A percentile compares a stretch with the other conserved stretches of the same genome.
phyloP scores from a whole-genome alignment of 2,888 invertebrate species.

The Petrophora chlorosata region DNA sequence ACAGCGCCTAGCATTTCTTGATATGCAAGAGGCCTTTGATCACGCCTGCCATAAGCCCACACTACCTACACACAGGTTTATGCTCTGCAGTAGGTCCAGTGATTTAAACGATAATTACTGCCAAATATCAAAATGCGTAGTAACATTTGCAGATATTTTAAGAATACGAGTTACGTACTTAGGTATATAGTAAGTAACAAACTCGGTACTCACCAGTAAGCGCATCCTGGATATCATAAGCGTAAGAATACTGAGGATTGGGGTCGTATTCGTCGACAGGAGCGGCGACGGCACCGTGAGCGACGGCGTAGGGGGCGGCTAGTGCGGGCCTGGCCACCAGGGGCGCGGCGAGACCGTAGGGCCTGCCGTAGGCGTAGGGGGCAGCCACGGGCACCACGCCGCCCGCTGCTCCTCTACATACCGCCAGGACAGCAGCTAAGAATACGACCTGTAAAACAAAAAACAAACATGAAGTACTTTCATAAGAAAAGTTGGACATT shows the following conservation, averaged over 20 bases:
- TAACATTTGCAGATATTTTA: too few relatives aligned
- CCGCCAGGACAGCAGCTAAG: constrained; percentile 60
- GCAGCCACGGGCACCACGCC: constrained; percentile 57
- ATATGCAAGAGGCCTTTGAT: too few relatives aligned
- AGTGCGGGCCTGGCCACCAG: constrained; percentile 64
- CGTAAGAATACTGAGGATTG: constrained; percentile 87
- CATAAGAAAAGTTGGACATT: not conserved
- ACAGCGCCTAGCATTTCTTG: too few relatives aligned
- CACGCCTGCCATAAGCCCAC: too few relatives aligned
- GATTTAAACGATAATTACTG: too few relatives aligned
- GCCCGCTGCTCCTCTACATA: constrained; percentile 58
- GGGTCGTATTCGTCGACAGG: constrained; percentile 84
- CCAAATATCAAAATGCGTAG: too few relatives aligned
- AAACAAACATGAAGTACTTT: not conserved
- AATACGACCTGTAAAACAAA: constrained; percentile 55
- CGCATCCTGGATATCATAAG: constrained; percentile 87
- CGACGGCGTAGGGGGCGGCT: constrained; percentile 51
- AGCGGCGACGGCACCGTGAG: constrained; percentile 59
- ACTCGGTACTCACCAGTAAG: constrained; percentile 85
- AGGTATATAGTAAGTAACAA: too few relatives aligned
- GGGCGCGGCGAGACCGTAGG: constrained; percentile 33
- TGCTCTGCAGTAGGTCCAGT: too few relatives aligned
- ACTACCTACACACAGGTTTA: too few relatives aligned
- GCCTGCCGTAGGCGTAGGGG: constrained; percentile 42
- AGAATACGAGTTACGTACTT: too few relatives aligned